Base-by-base conservation (phyloP, 2,888 invertebrate genomes). In the Gnatocerus cornutus region DNA sequence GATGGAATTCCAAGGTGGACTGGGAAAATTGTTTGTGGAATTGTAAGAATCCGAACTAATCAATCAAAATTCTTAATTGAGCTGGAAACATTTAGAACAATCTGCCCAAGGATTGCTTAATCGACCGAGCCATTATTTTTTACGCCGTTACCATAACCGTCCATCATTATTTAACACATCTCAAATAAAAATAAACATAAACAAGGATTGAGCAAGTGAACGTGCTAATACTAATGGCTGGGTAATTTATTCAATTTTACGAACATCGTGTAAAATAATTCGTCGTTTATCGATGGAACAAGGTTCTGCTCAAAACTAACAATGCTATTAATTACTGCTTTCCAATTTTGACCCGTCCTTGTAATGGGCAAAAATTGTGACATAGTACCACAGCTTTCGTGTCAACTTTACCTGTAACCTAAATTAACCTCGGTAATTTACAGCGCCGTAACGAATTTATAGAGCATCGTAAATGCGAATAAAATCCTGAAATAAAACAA, bases 191-290 rank as follows among this genome's bases (percentile, higher is more conserved):
- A 53, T 63, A 52, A 59, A 59, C 45, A 59, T 46, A 58, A 62
- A 63, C 63, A 53, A 63, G 63, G 14, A 63, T 63, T 63, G 63
- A 52, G 63, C 50, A 63, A 63, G 52, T 27, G 30, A 53, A 53
- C 53, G 63, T 63, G 63, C 53, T 63, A 52, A 53, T 63, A 53
- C 46, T 63, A 53, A 63, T 53, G 53, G 63, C 30, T 41, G 21
- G 33, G 53, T 63, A 63, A 63, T 63, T 52, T 63, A 63, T 63
- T 52, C 52, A 50, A 63, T 53, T 63, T 53, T 63, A 52, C 53
- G 12, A 41, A 53, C 52, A 63, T 62, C 41, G 63, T 63, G 63
- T 62, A 62, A 62, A 62, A 59, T 59, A 21, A 59, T 46, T 58
- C 43, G 58, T 33, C 50, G 39, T 52, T 52, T 62, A 52, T 29